Percentiles rank a stretch among this genome's conserved stretches.
Evolutionary conservation across 2,113 vertebrate genomes (phyloP).

Genomic region (Proterorhinus semilunaris): DNA sequence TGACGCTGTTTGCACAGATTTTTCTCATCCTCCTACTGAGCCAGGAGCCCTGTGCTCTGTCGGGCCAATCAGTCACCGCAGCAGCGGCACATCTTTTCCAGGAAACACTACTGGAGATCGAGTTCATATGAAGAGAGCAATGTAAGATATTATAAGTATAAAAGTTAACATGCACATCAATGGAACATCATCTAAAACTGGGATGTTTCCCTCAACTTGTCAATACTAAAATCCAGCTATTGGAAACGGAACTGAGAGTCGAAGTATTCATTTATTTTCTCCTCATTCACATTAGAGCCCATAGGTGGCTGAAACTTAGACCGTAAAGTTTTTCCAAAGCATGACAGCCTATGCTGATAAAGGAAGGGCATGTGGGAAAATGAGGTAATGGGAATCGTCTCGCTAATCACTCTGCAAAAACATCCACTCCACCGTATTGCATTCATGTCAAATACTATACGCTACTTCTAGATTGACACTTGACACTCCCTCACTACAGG

Average conservation of each 20-base stretch:
- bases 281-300: too few species aligned
- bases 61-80: slow-evolving; percentile 44
- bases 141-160: slow-evolving; percentile 23
- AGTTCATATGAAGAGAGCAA: slow-evolving; percentile 22
- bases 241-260: background rate
- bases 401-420: background rate
- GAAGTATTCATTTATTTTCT: too few species aligned
- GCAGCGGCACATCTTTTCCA: slow-evolving; percentile 27
- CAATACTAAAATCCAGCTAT: background rate
- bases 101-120: slow-evolving; percentile 24
- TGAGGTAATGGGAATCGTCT: background rate
- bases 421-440: background rate
- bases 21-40: slow-evolving; percentile 50
- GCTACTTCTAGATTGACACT: background rate
- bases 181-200: background rate
- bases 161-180: slow-evolving; percentile 33
- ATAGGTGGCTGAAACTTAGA: too few species aligned
- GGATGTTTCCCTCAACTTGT: background rate
- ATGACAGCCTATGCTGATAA: background rate
- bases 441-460: background rate
- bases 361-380: background rate
- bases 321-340: background rate
- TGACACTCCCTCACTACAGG: background rate
- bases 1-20: slow-evolving; percentile 38
- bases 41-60: slow-evolving; percentile 23